A percentile compares a stretch with the other conserved stretches of the same genome.
phyloP scores from a whole-genome alignment of 2,113 vertebrate species.

The Scolopax mira region DNA sequence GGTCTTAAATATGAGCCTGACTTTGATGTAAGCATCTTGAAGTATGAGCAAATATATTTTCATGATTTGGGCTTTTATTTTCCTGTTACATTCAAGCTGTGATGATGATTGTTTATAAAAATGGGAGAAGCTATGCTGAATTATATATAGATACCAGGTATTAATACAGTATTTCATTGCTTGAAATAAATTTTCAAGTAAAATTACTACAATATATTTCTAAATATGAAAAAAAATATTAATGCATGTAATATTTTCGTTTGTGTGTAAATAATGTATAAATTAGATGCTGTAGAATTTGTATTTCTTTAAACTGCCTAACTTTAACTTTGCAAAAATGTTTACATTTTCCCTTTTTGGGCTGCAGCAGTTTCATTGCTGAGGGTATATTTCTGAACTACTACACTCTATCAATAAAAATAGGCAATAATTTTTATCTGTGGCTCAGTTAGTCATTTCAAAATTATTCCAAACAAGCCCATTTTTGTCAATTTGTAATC shows the following conservation, averaged over 20 bases:
- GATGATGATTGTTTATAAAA: not conserved
- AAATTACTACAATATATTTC: not conserved
- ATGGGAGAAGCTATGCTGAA: not conserved
- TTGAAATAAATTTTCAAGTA: not conserved
- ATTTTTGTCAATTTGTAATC: constrained; percentile 4
- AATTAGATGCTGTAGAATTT: not conserved
- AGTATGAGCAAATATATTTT: not conserved
- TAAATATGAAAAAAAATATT: not conserved
- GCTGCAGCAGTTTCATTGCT: not conserved
- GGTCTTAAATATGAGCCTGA: not conserved
- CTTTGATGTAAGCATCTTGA: not conserved
- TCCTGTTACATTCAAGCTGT: not conserved
- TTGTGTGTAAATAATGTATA: not conserved
- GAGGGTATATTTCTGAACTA: not conserved
- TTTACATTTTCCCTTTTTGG: not conserved
- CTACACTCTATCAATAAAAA: not conserved
- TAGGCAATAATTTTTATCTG: not conserved
- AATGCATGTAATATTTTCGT: not conserved
- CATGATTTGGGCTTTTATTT: not conserved
- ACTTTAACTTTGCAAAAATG: not conserved
- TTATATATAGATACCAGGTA: not conserved
- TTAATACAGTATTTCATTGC: not conserved
- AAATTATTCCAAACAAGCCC: not conserved
- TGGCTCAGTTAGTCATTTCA: not conserved
- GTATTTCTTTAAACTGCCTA: not conserved